Conservation (phyloP, 2,888 invertebrate species). For the Volucella bombylans region DNA sequence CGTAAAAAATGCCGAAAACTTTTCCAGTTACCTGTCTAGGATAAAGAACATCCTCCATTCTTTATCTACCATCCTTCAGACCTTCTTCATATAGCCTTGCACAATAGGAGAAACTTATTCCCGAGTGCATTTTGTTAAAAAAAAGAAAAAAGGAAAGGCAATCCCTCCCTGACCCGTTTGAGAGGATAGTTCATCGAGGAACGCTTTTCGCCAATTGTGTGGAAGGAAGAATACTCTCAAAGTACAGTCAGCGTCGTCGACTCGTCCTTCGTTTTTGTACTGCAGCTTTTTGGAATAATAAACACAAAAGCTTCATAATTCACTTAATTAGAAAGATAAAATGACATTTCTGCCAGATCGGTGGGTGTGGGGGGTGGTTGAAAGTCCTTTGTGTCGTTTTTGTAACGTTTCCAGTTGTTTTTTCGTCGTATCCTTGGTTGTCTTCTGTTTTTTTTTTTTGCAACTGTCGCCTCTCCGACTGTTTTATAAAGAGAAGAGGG, state of each 20-base stretch:
- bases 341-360: slow-evolving; percentile 6
- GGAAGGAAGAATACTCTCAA: slow-evolving; percentile 24
- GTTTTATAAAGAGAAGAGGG: no score
- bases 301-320: slow-evolving; percentile 46
- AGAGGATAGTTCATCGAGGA: background rate
- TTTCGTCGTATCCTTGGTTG: no score
- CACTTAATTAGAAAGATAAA: slow-evolving; percentile 59
- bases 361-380: background rate
- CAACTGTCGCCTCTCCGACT: no score
- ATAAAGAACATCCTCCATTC: slow-evolving; percentile 4
- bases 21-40: slow-evolving; percentile 13
- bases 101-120: background rate
- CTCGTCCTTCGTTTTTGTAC: background rate
- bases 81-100: no score
- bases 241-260: slow-evolving; percentile 7
- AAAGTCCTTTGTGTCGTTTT: background rate
- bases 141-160: slow-evolving; percentile 2
- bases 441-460: no score
- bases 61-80: no score
- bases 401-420: no score
- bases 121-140: slow-evolving; percentile 14
- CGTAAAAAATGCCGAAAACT: background rate
- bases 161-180: slow-evolving; percentile 4
- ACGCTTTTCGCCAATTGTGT: slow-evolving; percentile 6
- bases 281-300: background rate